These are phyloP conservation scores for Pantherophis guttatus DNA, from an alignment of 2,113 vertebrate genomes.

Conservation along the genomic window DNA sequence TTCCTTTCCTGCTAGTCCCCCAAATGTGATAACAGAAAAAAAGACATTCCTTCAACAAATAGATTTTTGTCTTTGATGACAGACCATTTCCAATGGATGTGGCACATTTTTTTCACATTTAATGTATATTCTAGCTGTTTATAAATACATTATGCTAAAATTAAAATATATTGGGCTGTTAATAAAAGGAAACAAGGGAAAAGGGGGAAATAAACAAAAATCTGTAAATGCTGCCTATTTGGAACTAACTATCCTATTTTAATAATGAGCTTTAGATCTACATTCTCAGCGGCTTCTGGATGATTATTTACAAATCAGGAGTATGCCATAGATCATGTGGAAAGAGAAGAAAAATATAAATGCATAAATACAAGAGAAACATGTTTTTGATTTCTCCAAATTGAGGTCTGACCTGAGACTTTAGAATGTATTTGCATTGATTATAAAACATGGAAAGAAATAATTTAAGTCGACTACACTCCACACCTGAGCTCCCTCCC, in stretches of 20 bases:
- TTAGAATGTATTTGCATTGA: conserved; percentile 10
- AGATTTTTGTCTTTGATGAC: background rate
- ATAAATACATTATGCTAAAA: conserved; percentile 20
- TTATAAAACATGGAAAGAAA: conserved; percentile 15
- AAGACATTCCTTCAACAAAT: background rate
- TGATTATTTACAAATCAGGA: background rate
- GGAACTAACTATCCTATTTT: background rate
- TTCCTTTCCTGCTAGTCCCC: background rate
- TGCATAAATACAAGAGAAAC: background rate
- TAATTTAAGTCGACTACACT: background rate
- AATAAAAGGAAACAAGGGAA: background rate
- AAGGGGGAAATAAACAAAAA: background rate
- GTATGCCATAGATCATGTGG: background rate
- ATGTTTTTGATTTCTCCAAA: background rate
- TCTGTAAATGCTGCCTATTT: background rate
- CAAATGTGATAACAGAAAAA: background rate
- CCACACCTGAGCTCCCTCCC: background rate
- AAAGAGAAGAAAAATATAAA: background rate
- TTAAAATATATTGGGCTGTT: background rate
- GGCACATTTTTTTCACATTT: background rate
- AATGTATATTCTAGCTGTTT: conserved; percentile 3
- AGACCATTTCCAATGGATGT: background rate
- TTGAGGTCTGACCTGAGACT: background rate
- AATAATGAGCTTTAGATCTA: background rate
- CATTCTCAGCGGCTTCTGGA: background rate